phyloP scores from a whole-genome alignment of 2,797 vertebrate species.

The Melanotaenia nigrans region DNA sequence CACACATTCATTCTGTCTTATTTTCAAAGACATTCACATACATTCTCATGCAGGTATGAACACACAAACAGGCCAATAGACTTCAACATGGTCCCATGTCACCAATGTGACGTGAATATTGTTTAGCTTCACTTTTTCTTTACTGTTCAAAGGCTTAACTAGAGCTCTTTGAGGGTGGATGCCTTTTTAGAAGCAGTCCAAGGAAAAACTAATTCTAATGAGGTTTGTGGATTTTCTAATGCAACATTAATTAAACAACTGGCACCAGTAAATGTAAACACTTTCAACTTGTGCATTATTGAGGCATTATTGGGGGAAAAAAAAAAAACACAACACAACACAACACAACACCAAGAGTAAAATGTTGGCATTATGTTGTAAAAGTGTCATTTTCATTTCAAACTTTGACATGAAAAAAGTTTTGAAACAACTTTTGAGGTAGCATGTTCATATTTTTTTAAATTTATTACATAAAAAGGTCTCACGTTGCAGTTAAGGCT shows the following conservation, averaged over 20 bases:
- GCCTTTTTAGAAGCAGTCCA: not conserved
- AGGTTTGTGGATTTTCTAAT: not conserved
- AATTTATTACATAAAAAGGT: no score
- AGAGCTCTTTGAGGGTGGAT: not conserved
- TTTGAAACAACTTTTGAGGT: not conserved
- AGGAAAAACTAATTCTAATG: not conserved
- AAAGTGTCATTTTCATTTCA: not conserved
- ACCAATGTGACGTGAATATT: not conserved
- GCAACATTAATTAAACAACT: not conserved
- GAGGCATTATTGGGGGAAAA: not conserved
- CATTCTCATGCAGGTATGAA: not conserved
- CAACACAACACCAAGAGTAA: not conserved
- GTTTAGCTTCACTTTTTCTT: not conserved
- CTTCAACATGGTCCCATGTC: not conserved
- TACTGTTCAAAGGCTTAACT: no score
- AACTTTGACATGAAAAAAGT: not conserved
- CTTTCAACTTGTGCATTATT: not conserved
- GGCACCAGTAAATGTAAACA: not conserved
- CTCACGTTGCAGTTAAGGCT: no score
- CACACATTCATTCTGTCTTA: constrained; percentile 23
- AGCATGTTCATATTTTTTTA: not conserved
- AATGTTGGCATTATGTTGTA: not conserved
- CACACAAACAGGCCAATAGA: not conserved
- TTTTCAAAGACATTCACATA: constrained; percentile 18
- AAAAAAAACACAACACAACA: no score